Evolutionary conservation across 2,113 vertebrate genomes (phyloP), one percentile per base, ranked within the genome.

Genomic region (Clarias macrocephalus): DNA sequence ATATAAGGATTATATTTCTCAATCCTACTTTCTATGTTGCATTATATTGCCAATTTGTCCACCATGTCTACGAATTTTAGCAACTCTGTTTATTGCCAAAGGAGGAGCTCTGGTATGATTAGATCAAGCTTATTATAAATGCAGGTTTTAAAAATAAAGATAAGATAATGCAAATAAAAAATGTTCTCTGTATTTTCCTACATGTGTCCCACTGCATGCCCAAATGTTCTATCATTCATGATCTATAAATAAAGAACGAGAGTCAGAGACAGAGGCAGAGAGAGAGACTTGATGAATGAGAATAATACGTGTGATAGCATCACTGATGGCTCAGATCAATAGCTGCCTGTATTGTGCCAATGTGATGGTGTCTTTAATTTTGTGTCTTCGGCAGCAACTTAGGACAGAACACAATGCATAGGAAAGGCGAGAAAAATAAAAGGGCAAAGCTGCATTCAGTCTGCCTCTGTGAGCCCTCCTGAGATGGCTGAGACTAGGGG

Each of bases 251-350:
- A 3, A 42, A 25, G 42, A 25, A 4, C 5, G 72, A 48, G 37
- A 19, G 68, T 15, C 3, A 83, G 81, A 59, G 54, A 13, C 28
- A 48, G 56, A 21, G 21, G 0, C n/a, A 19, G 3, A 12, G 42
- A 1, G 57, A 8, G 21, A 30, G 73, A 30, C 33, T 25, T 62
- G 56, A 76, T 73, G 54, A 84, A 73, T 75, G 68, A 73, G 30
- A 37, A 81, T 81, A 62, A 60, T 25, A 81, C 11, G 30, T 62
- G 57, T 81, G 28, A 81, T 62, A 81, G 21, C 30, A 8, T 60
- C 79, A 37, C 57, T 81, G 23, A 77, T 28, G 57, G 30, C 30
- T 81, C 57, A 60, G 30, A 37, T 81, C 79, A 81, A 62, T 62
- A 81, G 30, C 57, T 62, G 57, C 30, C 30, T 60, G 30, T 42